Conservation (phyloP, 2,888 invertebrate species). For the Alentia gelatinosa region DNA sequence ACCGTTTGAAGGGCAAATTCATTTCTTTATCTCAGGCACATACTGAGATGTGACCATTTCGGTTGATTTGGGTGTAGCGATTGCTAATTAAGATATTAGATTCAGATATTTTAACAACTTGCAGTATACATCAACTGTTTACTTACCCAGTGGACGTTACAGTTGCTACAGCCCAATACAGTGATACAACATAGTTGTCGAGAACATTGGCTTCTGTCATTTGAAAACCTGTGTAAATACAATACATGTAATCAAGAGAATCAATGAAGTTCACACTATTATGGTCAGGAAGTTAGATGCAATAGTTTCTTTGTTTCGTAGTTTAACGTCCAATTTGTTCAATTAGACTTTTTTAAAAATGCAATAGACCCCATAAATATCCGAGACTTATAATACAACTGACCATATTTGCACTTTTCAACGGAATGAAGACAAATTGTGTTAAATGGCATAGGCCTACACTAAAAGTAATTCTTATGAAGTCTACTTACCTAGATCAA, state of each 20-base stretch:
- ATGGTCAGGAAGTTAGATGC: neutral
- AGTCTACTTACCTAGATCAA: neutral
- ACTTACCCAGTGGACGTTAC: constrained; percentile 59
- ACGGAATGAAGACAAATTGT: neutral
- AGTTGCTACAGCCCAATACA: constrained; percentile 56
- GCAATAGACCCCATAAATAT: neutral
- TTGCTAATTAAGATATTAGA: neutral
- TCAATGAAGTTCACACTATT: neutral
- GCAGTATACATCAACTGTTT: neutral
- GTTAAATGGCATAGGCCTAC: neutral
- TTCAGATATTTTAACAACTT: too few relatives aligned
- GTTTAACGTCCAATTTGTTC: neutral
- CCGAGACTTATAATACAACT: neutral
- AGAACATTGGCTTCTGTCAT: neutral
- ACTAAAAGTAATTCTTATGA: neutral
- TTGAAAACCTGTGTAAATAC: neutral
- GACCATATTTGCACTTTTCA: neutral
- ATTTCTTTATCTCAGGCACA: neutral
- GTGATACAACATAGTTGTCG: constrained; percentile 51
- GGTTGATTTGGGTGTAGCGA: neutral
- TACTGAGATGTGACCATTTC: neutral
- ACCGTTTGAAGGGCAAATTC: neutral
- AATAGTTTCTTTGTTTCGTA: neutral
- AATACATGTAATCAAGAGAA: too few relatives aligned
- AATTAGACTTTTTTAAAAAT: neutral